A percentile compares a stretch with the other conserved stretches of the same genome.
These are phyloP conservation scores for Esox masquinongy DNA, from an alignment of 2,797 vertebrate genomes.

Conservation along the genomic window DNA sequence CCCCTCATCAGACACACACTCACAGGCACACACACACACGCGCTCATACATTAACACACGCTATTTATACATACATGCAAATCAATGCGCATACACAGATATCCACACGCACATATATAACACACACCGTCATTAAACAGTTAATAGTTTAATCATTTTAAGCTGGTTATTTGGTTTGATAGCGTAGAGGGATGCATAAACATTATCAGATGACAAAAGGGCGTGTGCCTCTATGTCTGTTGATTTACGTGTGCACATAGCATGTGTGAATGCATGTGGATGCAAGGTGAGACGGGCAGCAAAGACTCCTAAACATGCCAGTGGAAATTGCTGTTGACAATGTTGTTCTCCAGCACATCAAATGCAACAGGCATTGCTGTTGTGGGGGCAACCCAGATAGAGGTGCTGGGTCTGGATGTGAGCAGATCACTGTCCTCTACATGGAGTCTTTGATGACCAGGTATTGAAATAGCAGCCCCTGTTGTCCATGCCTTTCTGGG, in stretches of 20 bases:
- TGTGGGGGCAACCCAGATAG: no score
- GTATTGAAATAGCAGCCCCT: no score
- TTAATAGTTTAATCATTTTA: background rate
- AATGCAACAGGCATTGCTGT: no score
- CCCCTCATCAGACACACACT: constrained; percentile 14
- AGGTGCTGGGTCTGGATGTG: no score
- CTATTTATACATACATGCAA: background rate
- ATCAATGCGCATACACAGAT: constrained; percentile 17
- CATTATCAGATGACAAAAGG: background rate
- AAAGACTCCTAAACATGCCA: no score
- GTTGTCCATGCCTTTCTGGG: no score
- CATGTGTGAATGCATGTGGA: constrained; percentile 9
- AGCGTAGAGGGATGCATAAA: background rate
- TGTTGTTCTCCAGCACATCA: no score
- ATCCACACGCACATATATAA: background rate
- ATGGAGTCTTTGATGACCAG: no score
- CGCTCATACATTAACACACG: background rate
- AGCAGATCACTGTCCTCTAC: no score
- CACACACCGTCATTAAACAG: background rate
- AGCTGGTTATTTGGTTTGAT: background rate
- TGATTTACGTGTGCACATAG: background rate
- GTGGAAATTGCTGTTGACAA: no score
- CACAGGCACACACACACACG: background rate
- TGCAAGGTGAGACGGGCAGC: no score
- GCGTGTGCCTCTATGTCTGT: constrained; percentile 1